Evolutionary conservation across 2,888 invertebrate species (phyloP).

Genomic region (Calliscelio sp.): DNA sequence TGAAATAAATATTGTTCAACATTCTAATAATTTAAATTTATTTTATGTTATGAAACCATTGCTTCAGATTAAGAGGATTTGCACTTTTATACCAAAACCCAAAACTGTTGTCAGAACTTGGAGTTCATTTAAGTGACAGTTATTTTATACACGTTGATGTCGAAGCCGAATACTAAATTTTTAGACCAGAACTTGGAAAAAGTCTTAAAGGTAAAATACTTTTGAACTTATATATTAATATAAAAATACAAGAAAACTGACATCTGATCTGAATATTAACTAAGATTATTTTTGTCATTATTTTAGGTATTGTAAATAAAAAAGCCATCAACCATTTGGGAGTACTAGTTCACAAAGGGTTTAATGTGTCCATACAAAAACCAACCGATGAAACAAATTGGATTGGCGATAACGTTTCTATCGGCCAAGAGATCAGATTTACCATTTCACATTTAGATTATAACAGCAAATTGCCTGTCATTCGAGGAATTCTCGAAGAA

Average conservation of each 20-base stretch:
- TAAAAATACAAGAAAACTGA: too few species aligned
- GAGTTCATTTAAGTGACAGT: slow-evolving; percentile 88
- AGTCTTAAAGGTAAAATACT: slow-evolving; percentile 87
- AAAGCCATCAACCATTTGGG: slow-evolving; percentile 89
- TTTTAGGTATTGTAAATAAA: slow-evolving; percentile 89
- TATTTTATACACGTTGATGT: slow-evolving; percentile 89
- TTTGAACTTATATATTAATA: too few species aligned
- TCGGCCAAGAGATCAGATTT: slow-evolving; percentile 89
- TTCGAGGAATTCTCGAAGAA: slow-evolving; percentile 88
- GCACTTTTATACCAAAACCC: slow-evolving; percentile 90
- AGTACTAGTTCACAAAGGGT: slow-evolving; percentile 90
- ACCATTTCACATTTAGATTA: slow-evolving; percentile 88
- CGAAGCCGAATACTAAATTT: slow-evolving; percentile 90
- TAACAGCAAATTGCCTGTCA: slow-evolving; percentile 88
- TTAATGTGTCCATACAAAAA: slow-evolving; percentile 90
- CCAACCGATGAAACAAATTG: slow-evolving; percentile 87
- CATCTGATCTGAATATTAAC: too few species aligned
- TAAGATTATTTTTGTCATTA: too few species aligned
- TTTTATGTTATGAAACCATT: too few species aligned
- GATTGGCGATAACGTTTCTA: slow-evolving; percentile 87
- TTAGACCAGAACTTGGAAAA: slow-evolving; percentile 89
- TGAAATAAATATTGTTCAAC: too few species aligned
- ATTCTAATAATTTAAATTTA: too few species aligned
- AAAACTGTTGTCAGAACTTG: slow-evolving; percentile 87
- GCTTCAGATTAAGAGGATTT: slow-evolving; percentile 89